Percentiles rank a stretch among this genome's conserved stretches.
Conservation (phyloP, 2,113 vertebrate species). For the Chroicocephalus ridibundus region DNA sequence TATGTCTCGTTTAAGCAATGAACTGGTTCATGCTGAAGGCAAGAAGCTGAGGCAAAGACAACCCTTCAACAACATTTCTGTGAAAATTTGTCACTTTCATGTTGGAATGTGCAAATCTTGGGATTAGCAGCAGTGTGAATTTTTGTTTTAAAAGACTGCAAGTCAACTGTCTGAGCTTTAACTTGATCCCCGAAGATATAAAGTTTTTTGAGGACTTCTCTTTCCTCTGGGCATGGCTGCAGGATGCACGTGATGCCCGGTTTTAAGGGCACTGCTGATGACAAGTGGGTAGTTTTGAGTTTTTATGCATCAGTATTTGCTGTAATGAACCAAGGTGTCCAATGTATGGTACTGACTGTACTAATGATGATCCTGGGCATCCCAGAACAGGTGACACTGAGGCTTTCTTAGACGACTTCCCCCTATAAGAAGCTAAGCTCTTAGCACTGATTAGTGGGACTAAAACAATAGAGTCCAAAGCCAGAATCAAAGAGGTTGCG, state of each 20-base stretch:
- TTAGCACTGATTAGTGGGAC: neutral
- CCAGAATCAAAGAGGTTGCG: neutral
- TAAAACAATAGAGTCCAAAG: neutral
- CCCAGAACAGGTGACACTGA: neutral
- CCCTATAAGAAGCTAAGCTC: neutral
- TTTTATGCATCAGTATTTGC: neutral
- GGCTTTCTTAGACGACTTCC: neutral
- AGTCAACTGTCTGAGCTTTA: neutral
- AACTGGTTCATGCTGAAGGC: neutral
- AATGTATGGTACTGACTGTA: neutral
- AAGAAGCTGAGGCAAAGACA: neutral
- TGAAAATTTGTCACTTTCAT: neutral
- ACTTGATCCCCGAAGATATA: neutral
- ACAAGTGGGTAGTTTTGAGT: neutral
- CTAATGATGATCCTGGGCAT: neutral
- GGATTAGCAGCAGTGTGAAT: neutral
- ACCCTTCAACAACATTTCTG: neutral
- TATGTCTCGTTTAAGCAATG: rapidly evolving
- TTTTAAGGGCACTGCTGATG: neutral
- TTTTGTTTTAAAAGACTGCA: neutral
- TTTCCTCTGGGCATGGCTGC: neutral
- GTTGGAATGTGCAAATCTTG: neutral
- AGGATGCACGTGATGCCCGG: rapidly evolving
- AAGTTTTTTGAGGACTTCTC: neutral
- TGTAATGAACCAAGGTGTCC: neutral